Conservation (phyloP, 92 coral and sea anemone genomes). For the Umimayanthus kanabou region DNA sequence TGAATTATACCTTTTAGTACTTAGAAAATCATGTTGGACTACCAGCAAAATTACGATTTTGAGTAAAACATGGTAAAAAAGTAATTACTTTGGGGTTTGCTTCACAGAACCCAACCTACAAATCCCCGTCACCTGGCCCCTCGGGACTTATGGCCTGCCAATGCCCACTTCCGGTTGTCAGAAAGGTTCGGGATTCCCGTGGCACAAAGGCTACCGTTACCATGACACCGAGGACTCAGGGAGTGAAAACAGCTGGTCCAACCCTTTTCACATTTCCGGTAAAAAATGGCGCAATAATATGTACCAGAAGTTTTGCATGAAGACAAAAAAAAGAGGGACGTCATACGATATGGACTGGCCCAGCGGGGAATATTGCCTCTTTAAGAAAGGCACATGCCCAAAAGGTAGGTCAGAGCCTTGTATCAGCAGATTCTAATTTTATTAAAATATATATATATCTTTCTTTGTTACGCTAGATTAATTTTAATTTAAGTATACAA, state of each 20-base stretch:
- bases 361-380: conserved; percentile 58
- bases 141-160: conserved; percentile 65
- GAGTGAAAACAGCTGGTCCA: conserved; percentile 35
- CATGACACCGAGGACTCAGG: conserved; percentile 52
- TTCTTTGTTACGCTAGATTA: too few species aligned
- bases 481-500: too few species aligned
- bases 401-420: conserved; percentile 19
- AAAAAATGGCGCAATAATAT: conserved; percentile 18
- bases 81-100: too few species aligned
- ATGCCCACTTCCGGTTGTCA: conserved; percentile 61
- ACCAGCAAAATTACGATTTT: too few species aligned
- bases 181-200: conserved; percentile 40
- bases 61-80: neutral
- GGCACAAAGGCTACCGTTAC: conserved; percentile 52
- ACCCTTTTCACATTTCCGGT: conserved; percentile 45
- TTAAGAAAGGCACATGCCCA: conserved; percentile 59
- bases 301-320: conserved; percentile 58
- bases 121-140: conserved; percentile 60
- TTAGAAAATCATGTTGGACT: too few species aligned
- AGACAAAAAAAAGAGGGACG: conserved; percentile 30
- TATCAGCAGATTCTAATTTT: neutral
- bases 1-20: too few species aligned
- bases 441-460: neutral
- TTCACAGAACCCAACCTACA: conserved; percentile 36
- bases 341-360: conserved; percentile 33